phyloP scores from a whole-genome alignment of 2,113 vertebrate species.

The Planiliza haematocheilus region DNA sequence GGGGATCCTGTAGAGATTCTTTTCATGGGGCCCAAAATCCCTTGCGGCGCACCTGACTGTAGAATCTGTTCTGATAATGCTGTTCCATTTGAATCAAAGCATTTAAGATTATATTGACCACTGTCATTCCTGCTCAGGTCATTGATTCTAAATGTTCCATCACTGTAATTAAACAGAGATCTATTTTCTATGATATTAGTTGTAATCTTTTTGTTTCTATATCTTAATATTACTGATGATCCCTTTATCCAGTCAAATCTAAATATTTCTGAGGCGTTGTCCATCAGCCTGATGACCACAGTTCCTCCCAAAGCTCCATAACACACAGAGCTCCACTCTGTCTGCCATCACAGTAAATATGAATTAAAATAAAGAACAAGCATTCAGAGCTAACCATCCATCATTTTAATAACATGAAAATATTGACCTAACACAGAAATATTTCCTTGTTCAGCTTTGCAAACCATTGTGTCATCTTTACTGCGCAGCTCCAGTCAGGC shows the following conservation, averaged over 20 bases:
- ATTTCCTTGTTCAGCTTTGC: too few relatives aligned
- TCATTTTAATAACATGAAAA: too few relatives aligned
- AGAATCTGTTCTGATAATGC: too few relatives aligned
- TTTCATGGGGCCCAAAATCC: too few relatives aligned
- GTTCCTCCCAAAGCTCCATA: slow-evolving; percentile 60
- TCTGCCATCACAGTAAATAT: slow-evolving; percentile 56
- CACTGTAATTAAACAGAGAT: slow-evolving; percentile 18
- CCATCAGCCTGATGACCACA: slow-evolving; percentile 51
- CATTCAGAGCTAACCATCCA: too few relatives aligned
- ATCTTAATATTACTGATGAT: too few relatives aligned
- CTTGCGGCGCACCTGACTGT: too few relatives aligned
- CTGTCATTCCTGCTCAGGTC: slow-evolving; percentile 30
- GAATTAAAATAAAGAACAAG: neutral
- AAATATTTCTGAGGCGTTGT: neutral
- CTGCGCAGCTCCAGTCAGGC: too few relatives aligned
- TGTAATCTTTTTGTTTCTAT: accelerated
- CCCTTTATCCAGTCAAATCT: too few relatives aligned
- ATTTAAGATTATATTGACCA: neutral
- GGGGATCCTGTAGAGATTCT: too few relatives aligned
- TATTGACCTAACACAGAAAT: too few relatives aligned
- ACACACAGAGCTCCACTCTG: slow-evolving; percentile 42
- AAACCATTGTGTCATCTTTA: too few relatives aligned
- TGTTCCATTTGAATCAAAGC: neutral
- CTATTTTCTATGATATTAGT: accelerated
- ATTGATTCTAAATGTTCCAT: slow-evolving; percentile 44